These are phyloP conservation scores for Leptinotarsa rubiginosa DNA, from an alignment of 2,888 invertebrate species.

Conservation along the genomic window DNA sequence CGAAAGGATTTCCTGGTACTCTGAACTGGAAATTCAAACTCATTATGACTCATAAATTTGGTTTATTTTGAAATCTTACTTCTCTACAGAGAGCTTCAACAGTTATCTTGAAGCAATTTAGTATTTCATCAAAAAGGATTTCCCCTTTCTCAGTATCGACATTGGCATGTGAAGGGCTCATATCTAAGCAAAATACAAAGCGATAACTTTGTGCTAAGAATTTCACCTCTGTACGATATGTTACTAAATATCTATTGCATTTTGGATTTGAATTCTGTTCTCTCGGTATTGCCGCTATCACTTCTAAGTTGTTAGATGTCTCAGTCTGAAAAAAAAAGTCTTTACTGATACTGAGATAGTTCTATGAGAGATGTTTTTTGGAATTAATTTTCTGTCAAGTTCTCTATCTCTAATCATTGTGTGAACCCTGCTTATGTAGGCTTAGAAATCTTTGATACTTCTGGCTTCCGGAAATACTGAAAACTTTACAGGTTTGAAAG, in stretches of 20 bases:
- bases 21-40: constrained; percentile 70
- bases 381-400: not conserved
- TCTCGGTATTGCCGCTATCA: constrained; percentile 74
- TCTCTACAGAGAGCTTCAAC: constrained; percentile 70
- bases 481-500: too few relatives aligned
- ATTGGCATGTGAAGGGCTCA: constrained; percentile 81
- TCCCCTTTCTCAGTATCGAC: constrained; percentile 74
- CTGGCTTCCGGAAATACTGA: too few relatives aligned
- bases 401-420: too few relatives aligned
- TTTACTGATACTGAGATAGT: too few relatives aligned
- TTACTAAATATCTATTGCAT: constrained; percentile 69
- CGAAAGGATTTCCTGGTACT: constrained; percentile 74
- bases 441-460: too few relatives aligned
- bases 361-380: too few relatives aligned
- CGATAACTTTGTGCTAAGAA: constrained; percentile 79
- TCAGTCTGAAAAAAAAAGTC: constrained; percentile 61
- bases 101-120: constrained; percentile 69
- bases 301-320: constrained; percentile 71
- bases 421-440: too few relatives aligned
- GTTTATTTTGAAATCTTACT: constrained; percentile 62
- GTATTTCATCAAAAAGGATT: constrained; percentile 74
- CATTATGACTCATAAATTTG: not conserved
- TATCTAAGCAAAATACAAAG: constrained; percentile 80
- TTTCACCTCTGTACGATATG: constrained; percentile 72
- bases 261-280: constrained; percentile 63